Conservation (phyloP, 2,888 invertebrate species). For the Acanthacorydalis orientalis region DNA sequence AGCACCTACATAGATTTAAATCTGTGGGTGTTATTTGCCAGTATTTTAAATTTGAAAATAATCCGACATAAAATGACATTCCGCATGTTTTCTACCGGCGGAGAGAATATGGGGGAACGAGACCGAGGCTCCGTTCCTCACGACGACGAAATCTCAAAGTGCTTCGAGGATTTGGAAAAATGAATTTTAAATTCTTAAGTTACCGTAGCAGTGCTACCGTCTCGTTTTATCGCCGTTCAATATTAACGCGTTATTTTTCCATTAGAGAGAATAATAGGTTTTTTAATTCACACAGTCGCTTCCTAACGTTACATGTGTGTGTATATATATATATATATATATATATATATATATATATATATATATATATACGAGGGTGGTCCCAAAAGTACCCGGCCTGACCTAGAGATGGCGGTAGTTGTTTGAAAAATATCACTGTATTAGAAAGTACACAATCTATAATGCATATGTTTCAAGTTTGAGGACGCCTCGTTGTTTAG, state of each 20-base stretch:
- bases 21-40: conserved; percentile 16
- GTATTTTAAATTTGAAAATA: conserved; percentile 31
- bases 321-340: too few species aligned
- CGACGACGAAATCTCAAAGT: background rate
- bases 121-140: background rate
- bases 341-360: too few species aligned
- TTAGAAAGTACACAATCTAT: too few species aligned
- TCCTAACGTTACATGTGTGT: conserved; percentile 7
- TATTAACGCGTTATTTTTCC: conserved; percentile 13
- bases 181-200: conserved; percentile 31
- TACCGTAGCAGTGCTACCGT: conserved; percentile 16
- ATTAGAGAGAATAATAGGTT: conserved; percentile 28
- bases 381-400: too few species aligned
- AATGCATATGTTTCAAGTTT: too few species aligned
- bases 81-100: conserved; percentile 27
- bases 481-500: too few species aligned
- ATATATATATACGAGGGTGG: too few species aligned
- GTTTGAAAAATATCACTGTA: too few species aligned
- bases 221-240: conserved; percentile 10
- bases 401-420: too few species aligned
- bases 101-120: conserved; percentile 21
- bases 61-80: conserved; percentile 34
- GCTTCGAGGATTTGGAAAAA: conserved; percentile 26
- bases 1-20: conserved; percentile 5
- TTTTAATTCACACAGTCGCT: conserved; percentile 30